Evolutionary conservation across 2,797 vertebrate species (phyloP).

Genomic region (Otolemur crassicaudatus): DNA sequence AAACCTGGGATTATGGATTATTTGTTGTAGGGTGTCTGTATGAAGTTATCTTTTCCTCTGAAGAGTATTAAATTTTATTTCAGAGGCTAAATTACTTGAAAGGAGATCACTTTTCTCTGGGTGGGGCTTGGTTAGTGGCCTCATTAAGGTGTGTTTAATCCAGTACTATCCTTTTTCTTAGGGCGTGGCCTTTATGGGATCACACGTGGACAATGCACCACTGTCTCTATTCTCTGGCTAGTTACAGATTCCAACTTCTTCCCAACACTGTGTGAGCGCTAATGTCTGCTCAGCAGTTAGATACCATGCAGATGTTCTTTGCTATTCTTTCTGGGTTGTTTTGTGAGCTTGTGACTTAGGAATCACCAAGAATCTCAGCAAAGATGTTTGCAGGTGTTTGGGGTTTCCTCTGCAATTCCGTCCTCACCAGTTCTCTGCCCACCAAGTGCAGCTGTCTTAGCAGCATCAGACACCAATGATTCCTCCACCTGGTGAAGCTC

Average conservation of each 20-base stretch:
- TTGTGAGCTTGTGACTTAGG: background rate
- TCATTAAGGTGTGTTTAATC: background rate
- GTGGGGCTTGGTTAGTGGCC: background rate
- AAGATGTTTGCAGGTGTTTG: too few relatives aligned
- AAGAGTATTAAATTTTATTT: background rate
- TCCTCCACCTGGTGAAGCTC: background rate
- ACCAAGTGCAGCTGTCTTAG: background rate
- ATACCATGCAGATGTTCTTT: too few relatives aligned
- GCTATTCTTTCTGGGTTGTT: background rate
- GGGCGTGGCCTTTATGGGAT: background rate
- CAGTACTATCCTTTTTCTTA: background rate
- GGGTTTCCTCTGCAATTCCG: too few relatives aligned
- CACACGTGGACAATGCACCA: background rate
- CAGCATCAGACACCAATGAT: accelerated
- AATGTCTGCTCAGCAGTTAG: background rate
- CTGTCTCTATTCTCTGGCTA: background rate
- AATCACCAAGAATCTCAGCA: too few relatives aligned
- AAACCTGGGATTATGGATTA: background rate
- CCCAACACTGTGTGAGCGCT: accelerated
- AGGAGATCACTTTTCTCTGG: background rate
- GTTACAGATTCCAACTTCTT: background rate
- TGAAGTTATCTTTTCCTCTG: background rate
- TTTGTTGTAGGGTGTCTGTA: background rate
- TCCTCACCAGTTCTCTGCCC: accelerated
- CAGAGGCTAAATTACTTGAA: background rate